Base-by-base conservation (phyloP, 1,140 invertebrate species). In the Drosophila neocordata region DNA sequence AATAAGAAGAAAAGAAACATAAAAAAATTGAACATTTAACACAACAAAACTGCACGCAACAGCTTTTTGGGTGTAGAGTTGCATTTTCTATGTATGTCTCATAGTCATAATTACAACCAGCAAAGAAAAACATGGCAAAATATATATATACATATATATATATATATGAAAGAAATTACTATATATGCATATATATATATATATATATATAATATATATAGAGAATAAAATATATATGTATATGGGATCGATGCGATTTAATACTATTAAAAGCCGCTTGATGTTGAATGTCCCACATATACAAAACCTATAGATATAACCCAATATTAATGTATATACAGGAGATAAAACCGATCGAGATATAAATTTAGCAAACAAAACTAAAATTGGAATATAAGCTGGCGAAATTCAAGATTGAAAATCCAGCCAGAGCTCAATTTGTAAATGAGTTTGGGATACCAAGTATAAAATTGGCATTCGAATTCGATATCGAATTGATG, bases 281-380 rank as follows among this genome's bases (percentile, higher is more conserved):
- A 38, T n/a, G 34, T 35, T 35, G 11, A n/a, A 13, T 48, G 41
- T 48, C 41, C 18, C 41, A 48, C 15, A 48, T 18, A 44, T 48
- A 8, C 41, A 8, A 9, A 9, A 44, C 15, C 15, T 11, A 48
- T 24, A 52, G 58, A 68, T 60, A 24, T 73, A 62, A 34, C 13
- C 15, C 48, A 34, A 35, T 63, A 61, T 63, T 11, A 63, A 52
- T 63, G 60, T 52, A 52, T 63, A 65, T 61, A 67, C 35, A 65
- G 34, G 61, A 61, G 52, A 51, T 34, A 38, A 65, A 56, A 31
- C 27, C 18, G 22, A 65, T 18, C 44, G 55, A 53, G 41, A 24
- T 38, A 65, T 61, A 71, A 71, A 56, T 53, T 35, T 12, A 12
- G 11, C 8, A 35, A 44, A 44, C 6, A 44, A 44, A 15, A 44